These are phyloP conservation scores for Exephanes ischioxanthus DNA, from an alignment of 2,888 invertebrate species.

Conservation along the genomic window DNA sequence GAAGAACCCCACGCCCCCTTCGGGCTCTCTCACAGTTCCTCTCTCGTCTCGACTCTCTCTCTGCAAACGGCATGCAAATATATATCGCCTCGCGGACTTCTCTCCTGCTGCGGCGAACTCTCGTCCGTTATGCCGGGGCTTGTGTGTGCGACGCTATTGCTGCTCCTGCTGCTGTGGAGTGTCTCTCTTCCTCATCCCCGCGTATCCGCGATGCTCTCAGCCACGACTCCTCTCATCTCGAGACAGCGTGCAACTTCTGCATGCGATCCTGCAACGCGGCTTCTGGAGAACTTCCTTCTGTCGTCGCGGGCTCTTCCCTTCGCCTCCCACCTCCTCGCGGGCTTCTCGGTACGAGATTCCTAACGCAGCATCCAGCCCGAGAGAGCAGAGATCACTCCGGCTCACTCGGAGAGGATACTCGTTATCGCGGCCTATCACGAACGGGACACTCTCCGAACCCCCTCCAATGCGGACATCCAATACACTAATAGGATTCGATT, in stretches of 20 bases:
- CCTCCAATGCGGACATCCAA: conserved; percentile 6
- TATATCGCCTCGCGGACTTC: conserved; percentile 73
- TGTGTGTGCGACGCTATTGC: conserved; percentile 49
- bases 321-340: conserved; percentile 5
- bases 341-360: conserved; percentile 25
- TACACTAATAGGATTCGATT: conserved; percentile 23
- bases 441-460: conserved; percentile 20
- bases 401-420: conserved; percentile 23
- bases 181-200: conserved; percentile 50
- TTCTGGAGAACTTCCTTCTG: conserved; percentile 68
- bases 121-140: conserved; percentile 49
- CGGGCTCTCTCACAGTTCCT: conserved; percentile 72
- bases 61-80: conserved; percentile 83
- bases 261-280: conserved; percentile 60
- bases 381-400: conserved; percentile 27
- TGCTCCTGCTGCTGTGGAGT: conserved; percentile 39
- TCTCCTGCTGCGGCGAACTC: conserved; percentile 66
- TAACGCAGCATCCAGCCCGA: conserved; percentile 29
- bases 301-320: conserved; percentile 50
- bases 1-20: conserved; percentile 85
- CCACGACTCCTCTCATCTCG: conserved; percentile 63
- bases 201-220: conserved; percentile 17
- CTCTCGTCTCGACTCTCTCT: conserved; percentile 50
- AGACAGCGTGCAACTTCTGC: conserved; percentile 67
- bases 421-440: conserved; percentile 52